Evolutionary conservation across 2,113 vertebrate genomes (phyloP).

Genomic region (Opisthocomus hoazin): DNA sequence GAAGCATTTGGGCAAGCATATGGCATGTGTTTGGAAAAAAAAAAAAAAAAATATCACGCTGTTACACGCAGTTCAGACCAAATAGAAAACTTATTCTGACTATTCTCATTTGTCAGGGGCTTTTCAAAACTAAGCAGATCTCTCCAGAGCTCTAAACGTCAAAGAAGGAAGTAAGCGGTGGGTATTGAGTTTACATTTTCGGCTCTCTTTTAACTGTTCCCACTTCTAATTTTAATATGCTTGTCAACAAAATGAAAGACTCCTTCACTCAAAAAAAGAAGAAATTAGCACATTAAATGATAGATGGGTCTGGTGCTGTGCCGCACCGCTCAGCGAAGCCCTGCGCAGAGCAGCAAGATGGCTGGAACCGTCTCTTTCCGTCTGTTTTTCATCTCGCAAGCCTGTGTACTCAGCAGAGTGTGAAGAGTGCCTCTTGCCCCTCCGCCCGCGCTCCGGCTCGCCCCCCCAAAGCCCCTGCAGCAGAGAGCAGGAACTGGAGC

Average conservation of each 20-base stretch:
- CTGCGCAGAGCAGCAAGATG: conserved; percentile 74
- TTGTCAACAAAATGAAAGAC: conserved; percentile 47
- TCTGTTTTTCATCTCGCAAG: conserved; percentile 82
- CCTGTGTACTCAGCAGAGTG: conserved; percentile 84
- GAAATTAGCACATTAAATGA: conserved; percentile 59
- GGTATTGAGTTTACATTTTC: conserved; percentile 5
- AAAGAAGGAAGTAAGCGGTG: conserved; percentile 22
- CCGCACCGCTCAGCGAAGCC: conserved; percentile 75
- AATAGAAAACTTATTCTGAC: conserved; percentile 71
- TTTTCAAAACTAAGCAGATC: conserved; percentile 67
- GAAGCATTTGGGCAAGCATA: conserved; percentile 53
- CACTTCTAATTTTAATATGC: conserved; percentile 54
- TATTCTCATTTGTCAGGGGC: conserved; percentile 62
- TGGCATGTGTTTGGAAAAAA: not conserved
- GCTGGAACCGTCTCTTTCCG: conserved; percentile 79
- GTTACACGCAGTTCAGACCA: conserved; percentile 54
- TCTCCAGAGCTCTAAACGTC: conserved; percentile 30
- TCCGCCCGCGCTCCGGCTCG: conserved; percentile 67
- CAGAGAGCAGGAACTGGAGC: conserved; percentile 92
- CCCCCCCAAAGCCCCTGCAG: conserved; percentile 83
- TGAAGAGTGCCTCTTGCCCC: conserved; percentile 81
- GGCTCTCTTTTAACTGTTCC: conserved; percentile 21
- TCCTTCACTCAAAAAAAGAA: not conserved
- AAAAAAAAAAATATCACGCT: not conserved
- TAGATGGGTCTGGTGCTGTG: conserved; percentile 69